phyloP scores from a whole-genome alignment of 1,140 invertebrate genomes.

The Sipha flava region DNA sequence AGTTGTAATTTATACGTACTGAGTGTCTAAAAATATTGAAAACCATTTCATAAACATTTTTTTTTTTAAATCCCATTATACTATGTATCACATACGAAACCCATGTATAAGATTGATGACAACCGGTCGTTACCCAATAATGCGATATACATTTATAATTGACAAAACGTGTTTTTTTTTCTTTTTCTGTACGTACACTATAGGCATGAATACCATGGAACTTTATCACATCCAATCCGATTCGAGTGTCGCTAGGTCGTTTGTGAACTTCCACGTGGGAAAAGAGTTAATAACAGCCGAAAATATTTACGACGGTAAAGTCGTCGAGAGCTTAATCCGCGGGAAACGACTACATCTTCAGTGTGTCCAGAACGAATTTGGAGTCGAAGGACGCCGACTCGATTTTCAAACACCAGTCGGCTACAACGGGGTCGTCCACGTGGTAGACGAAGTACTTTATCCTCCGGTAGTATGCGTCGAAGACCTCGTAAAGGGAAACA shows the following conservation, averaged over 20 bases:
- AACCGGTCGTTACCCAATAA: too few relatives aligned
- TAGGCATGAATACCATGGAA: not conserved
- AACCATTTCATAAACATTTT: too few relatives aligned
- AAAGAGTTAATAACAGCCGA: not conserved
- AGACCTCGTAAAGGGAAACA: slow-evolving; percentile 38
- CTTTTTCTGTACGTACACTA: not conserved
- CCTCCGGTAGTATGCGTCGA: slow-evolving; percentile 38
- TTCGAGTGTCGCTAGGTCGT: not conserved
- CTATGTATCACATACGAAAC: too few relatives aligned
- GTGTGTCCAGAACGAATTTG: not conserved
- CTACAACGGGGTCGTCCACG: not conserved
- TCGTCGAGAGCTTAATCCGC: not conserved
- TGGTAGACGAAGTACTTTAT: not conserved
- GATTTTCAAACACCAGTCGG: not conserved
- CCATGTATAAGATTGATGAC: too few relatives aligned
- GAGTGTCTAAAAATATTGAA: too few relatives aligned
- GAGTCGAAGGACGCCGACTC: not conserved
- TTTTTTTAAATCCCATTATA: too few relatives aligned
- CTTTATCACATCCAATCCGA: not conserved
- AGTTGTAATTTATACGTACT: not conserved
- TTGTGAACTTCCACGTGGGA: not conserved
- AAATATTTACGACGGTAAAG: not conserved
- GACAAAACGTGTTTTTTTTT: too few relatives aligned
- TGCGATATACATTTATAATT: too few relatives aligned
- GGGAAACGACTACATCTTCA: not conserved